These are phyloP conservation scores for Eristalinus aeneus DNA, from an alignment of 2,888 invertebrate species.

Conservation along the genomic window DNA sequence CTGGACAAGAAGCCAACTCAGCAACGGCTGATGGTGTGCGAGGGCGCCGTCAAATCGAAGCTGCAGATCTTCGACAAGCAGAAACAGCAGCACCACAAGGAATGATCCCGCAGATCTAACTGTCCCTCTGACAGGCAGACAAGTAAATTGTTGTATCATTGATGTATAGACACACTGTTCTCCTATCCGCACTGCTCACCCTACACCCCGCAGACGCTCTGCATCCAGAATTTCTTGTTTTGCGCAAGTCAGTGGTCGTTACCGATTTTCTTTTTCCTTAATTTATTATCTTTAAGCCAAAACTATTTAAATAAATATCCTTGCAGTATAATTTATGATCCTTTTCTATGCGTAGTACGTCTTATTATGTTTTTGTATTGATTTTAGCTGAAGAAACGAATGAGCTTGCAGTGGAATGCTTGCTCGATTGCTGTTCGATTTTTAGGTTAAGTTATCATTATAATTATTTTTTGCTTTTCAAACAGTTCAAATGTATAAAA, in stretches of 20 bases:
- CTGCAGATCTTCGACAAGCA: conserved; percentile 91
- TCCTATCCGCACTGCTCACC: not conserved
- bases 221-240: not conserved
- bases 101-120: conserved; percentile 37
- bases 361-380: conserved; percentile 16
- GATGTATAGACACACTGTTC: conserved; percentile 10
- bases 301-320: conserved; percentile 46
- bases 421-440: conserved; percentile 1
- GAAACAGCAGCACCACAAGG: conserved; percentile 77
- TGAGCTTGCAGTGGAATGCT: not conserved
- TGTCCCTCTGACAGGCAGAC: not conserved
- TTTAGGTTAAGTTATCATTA: conserved; percentile 2
- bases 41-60: conserved; percentile 93
- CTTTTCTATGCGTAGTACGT: conserved; percentile 15
- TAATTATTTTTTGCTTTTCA: not conserved
- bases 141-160: conserved; percentile 32
- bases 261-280: conserved; percentile 35
- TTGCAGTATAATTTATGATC: conserved; percentile 29
- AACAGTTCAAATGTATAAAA: conserved; percentile 39
- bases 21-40: conserved; percentile 89
- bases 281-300: conserved; percentile 61
- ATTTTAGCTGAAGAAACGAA: conserved; percentile 6
- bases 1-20: conserved; percentile 81
- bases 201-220: not conserved
- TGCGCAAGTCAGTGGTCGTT: not conserved